Evolutionary conservation across 1,140 invertebrate genomes (phyloP), one percentile per base, ranked within the genome.

Genomic region (silkworm (Bombyx mori)): DNA sequence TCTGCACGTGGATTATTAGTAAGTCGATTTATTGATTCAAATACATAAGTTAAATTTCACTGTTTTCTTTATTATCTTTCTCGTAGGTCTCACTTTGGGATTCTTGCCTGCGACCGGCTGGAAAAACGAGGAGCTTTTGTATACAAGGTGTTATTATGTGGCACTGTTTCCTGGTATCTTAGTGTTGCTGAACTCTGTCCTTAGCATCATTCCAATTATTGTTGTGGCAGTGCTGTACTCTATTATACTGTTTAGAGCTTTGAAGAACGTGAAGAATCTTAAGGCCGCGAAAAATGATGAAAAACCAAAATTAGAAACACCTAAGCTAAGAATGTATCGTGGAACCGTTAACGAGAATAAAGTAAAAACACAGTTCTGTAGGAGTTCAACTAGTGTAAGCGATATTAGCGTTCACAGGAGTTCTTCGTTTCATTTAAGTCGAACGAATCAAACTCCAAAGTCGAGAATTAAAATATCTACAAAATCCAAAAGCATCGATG

Each of bases 81-180:
- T 79, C 88, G 12, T 78, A 90, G 89, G 89, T 65, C 61, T 89
- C 9, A 72, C 86, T 45, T 73, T 91, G 44, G 90, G 89, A 60
- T 91, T 89, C 63, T 62, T 91, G 50, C 90, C 90, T 5, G 70
- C 77, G 10, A 88, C 88, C 55, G 89, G 90, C 42, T 90, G 88
- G 88, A 71, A 75, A n/a, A 88, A 88, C 56, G 71, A 79, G 52
- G 88, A 89, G 52, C 59, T 82, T 9, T 70, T 77, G 52, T 70
- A 77, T 42, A 72, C 72, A 61, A 64, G 80, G 18, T 91, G 90
- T 63, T 90, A 86, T 79, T 90, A 90, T 65, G 85, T 89, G 3
- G 57, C 80, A 2, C 50, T 90, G 2, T 89, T 86, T 48, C 89
- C 90, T 10, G 82, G 79, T 22, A 58, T 74, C 9, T 62, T 91